These are phyloP conservation scores for Ceratothoa steindachneri DNA, from an alignment of 2,888 invertebrate genomes.

Conservation along the genomic window DNA sequence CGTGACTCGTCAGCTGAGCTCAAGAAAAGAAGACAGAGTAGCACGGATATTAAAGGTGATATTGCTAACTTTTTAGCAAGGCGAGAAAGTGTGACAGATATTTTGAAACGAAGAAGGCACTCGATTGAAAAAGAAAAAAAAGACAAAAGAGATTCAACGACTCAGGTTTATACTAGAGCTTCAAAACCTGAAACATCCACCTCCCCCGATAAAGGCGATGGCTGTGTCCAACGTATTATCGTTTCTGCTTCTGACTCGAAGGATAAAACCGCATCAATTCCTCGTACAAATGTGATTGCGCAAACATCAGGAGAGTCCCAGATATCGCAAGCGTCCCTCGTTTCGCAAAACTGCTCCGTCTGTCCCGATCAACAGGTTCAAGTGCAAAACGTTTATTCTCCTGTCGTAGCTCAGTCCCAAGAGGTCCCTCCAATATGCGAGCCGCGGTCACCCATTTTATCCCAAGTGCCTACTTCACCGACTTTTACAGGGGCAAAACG, in stretches of 20 bases:
- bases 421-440: conserved; percentile 20
- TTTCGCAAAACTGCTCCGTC: conserved; percentile 26
- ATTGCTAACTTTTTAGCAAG: conserved; percentile 42
- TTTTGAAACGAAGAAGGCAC: conserved; percentile 39
- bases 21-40: conserved; percentile 40
- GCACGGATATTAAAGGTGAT: conserved; percentile 42
- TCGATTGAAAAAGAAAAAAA: conserved; percentile 41
- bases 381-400: neutral
- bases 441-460: conserved; percentile 42
- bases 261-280: conserved; percentile 25
- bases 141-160: conserved; percentile 41
- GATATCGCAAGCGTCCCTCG: conserved; percentile 34
- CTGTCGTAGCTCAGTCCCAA: neutral
- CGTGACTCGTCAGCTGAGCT: conserved; percentile 46
- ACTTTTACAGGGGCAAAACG: conserved; percentile 26
- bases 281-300: conserved; percentile 33
- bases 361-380: conserved; percentile 1
- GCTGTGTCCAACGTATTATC: neutral
- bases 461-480: conserved; percentile 38
- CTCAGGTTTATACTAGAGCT: conserved; percentile 39
- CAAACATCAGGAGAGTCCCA: conserved; percentile 41
- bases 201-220: conserved; percentile 30
- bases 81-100: conserved; percentile 45
- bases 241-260: conserved; percentile 9
- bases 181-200: conserved; percentile 36